phyloP scores from a whole-genome alignment of 2,888 invertebrate species.

The Tortrix viridana region DNA sequence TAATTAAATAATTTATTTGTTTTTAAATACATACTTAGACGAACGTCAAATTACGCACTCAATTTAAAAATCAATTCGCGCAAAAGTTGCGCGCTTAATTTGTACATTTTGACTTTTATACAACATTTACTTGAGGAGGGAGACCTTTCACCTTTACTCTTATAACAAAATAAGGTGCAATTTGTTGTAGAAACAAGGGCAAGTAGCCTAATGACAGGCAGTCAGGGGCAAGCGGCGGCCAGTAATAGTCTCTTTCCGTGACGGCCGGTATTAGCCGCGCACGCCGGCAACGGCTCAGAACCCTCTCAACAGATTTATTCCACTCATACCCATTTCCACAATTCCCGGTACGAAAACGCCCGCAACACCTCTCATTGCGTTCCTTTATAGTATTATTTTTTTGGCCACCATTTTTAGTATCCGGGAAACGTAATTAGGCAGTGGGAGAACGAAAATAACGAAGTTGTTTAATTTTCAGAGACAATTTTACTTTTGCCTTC shows the following conservation, averaged over 20 bases:
- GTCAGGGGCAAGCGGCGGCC: conserved; percentile 52
- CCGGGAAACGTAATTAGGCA: conserved; percentile 33
- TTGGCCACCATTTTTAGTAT: conserved; percentile 23
- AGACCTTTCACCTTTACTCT: conserved; percentile 45
- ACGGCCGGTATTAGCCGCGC: conserved; percentile 55
- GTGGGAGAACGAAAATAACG: conserved; percentile 28
- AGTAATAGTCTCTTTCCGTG: conserved; percentile 68
- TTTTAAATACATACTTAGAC: no score
- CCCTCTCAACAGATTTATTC: conserved; percentile 46
- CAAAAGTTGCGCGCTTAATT: not conserved
- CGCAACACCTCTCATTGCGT: conserved; percentile 30
- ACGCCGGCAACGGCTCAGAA: conserved; percentile 37
- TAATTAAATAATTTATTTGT: no score
- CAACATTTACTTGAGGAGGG: conserved; percentile 25
- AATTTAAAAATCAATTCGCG: no score
- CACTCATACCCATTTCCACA: conserved; percentile 38
- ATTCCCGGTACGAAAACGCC: conserved; percentile 22
- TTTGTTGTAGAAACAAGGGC: conserved; percentile 59
- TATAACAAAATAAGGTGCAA: conserved; percentile 55
- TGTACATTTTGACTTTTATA: conserved; percentile 13
- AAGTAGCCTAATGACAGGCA: conserved; percentile 59
- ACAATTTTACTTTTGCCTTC: conserved; percentile 23
- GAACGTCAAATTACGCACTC: no score
- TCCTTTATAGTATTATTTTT: conserved; percentile 23
- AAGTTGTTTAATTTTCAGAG: conserved; percentile 33